Evolutionary conservation across 2,888 invertebrate species (phyloP).

Genomic region (Tholera decimalis): DNA sequence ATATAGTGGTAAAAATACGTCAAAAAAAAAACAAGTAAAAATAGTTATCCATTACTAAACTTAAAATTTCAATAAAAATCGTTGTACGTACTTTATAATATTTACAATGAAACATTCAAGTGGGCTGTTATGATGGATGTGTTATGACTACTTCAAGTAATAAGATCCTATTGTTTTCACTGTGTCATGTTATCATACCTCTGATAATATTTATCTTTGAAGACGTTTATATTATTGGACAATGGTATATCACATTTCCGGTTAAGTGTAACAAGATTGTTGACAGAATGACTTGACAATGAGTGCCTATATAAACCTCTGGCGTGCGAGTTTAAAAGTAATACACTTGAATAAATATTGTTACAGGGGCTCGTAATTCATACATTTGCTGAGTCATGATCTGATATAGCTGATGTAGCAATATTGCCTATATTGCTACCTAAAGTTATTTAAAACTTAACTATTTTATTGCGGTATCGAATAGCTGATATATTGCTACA

Average conservation of each 20-base stretch:
- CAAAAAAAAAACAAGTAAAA: too few relatives aligned
- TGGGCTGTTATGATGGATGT: neutral
- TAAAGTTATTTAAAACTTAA: too few relatives aligned
- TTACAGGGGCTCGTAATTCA: neutral
- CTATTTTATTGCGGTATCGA: too few relatives aligned
- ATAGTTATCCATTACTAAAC: too few relatives aligned
- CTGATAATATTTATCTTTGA: slow-evolving; percentile 53
- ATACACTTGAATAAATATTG: slow-evolving; percentile 48
- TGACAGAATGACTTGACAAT: slow-evolving; percentile 28
- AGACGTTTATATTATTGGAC: slow-evolving; percentile 30
- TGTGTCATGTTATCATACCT: slow-evolving; percentile 33
- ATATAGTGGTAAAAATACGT: neutral
- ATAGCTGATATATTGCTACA: too few relatives aligned
- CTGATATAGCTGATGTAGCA: neutral
- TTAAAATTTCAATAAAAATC: too few relatives aligned
- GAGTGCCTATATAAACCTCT: slow-evolving; percentile 1
- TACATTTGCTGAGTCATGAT: slow-evolving; percentile 8
- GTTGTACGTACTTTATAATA: neutral
- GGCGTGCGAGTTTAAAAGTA: slow-evolving; percentile 4
- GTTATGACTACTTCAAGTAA: slow-evolving; percentile 16
- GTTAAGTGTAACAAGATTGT: slow-evolving; percentile 19
- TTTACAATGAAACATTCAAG: neutral
- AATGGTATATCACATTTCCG: slow-evolving; percentile 26
- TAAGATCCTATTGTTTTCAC: slow-evolving; percentile 32
- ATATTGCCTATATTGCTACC: neutral